These are phyloP conservation scores for Vollenhovia emeryi DNA, from an alignment of 1,140 invertebrate species.

Conservation along the genomic window DNA sequence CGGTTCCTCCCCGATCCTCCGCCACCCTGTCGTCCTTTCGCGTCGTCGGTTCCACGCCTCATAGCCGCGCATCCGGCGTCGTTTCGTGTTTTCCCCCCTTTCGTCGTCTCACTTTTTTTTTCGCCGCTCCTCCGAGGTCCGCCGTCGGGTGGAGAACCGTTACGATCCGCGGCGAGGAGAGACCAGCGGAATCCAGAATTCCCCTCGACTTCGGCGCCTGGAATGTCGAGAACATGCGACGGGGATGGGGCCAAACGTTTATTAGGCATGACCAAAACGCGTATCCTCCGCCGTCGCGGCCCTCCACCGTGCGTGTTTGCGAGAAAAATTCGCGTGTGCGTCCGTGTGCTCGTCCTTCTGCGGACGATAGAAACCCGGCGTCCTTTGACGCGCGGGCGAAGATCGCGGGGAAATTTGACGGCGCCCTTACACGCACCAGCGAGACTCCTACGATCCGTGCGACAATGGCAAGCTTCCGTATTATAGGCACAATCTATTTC, in stretches of 20 bases:
- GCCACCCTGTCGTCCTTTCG: constrained; percentile 9
- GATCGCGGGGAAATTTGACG: constrained; percentile 58
- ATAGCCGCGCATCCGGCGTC: constrained; percentile 38
- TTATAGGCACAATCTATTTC: not conserved
- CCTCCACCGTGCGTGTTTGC: not conserved
- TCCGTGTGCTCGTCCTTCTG: not conserved
- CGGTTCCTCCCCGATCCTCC: not conserved
- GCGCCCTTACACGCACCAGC: constrained; percentile 55
- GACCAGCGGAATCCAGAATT: constrained; percentile 59
- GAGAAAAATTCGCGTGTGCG: constrained; percentile 26
- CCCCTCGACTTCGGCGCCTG: constrained; percentile 34
- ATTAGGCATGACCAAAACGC: constrained; percentile 62
- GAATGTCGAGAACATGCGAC: constrained; percentile 58
- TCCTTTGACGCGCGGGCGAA: not conserved
- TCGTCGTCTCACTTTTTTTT: constrained; percentile 17
- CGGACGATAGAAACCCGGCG: not conserved
- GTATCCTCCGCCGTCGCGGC: not conserved
- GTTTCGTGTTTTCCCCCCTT: constrained; percentile 23
- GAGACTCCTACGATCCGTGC: not conserved
- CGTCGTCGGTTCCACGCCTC: constrained; percentile 8
- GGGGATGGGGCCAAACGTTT: constrained; percentile 59
- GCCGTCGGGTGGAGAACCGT: constrained; percentile 34
- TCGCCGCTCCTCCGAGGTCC: not conserved
- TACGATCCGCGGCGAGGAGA: constrained; percentile 29
- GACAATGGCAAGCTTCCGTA: not conserved